phyloP scores from a whole-genome alignment of 23 tunicate species.

The Oikopleura vanhoeffeni region DNA sequence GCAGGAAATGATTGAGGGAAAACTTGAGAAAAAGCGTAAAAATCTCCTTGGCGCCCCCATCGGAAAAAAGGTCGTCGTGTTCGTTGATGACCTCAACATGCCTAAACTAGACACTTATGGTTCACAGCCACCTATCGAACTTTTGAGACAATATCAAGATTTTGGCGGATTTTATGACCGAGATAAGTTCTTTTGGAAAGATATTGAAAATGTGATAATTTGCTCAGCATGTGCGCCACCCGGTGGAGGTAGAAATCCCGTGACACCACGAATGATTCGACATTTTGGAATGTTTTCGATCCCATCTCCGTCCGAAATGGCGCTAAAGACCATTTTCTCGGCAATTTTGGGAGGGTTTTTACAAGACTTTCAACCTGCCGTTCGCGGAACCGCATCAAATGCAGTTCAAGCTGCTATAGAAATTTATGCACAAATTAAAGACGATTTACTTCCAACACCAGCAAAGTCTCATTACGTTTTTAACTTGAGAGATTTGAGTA shows the following conservation, averaged over 20 bases:
- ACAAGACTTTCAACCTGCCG: conserved; percentile 65
- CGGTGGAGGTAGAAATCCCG: conserved; percentile 97
- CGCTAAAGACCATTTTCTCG: conserved; percentile 65
- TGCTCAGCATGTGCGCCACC: conserved; percentile 99
- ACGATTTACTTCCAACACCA: conserved; percentile 90
- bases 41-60: conserved; percentile 94
- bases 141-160: conserved; percentile 91
- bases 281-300: conserved; percentile 90
- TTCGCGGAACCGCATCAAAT: conserved; percentile 33
- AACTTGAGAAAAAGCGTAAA: conserved; percentile 79
- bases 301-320: conserved; percentile 82
- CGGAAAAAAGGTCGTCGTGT: conserved; percentile 58
- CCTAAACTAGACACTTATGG: conserved; percentile 98
- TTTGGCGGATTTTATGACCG: conserved; percentile 96
- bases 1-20: conserved; percentile 86
- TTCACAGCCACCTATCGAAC: conserved; percentile 93
- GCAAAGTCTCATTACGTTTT: conserved; percentile 98
- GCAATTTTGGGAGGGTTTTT: conserved; percentile 39
- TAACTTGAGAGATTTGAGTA: conserved; percentile 78
- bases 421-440: conserved; percentile 84
- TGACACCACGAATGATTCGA: conserved; percentile 82
- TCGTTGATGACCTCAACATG: conserved; percentile 99
- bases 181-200: conserved; percentile 98
- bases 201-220: conserved; percentile 83
- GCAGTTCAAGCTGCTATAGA: conserved; percentile 97